A percentile compares a stretch with the other conserved stretches of the same genome.
phyloP scores from a whole-genome alignment of 2,888 invertebrate genomes.

The Limnephilus lunatus region DNA sequence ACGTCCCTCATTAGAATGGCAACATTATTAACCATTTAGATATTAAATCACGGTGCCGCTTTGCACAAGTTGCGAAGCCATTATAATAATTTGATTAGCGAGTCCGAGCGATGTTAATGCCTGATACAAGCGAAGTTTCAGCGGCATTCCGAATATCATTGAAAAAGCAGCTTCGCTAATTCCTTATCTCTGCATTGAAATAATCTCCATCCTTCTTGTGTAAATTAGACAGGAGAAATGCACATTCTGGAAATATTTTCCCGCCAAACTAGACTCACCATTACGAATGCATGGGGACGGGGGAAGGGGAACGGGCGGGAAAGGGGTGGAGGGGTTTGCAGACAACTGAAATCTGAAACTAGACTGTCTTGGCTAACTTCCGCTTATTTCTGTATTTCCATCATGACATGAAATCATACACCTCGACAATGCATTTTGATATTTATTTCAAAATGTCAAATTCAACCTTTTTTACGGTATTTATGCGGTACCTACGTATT shows the following conservation, averaged over 20 bases:
- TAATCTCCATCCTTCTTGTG: slow-evolving; percentile 29
- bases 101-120: background rate
- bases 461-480: background rate
- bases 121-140: background rate
- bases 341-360: slow-evolving; percentile 48
- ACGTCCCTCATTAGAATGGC: too few relatives aligned
- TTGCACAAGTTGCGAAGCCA: background rate
- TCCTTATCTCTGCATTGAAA: slow-evolving; percentile 30
- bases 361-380: background rate
- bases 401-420: background rate
- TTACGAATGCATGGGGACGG: slow-evolving; percentile 34
- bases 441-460: background rate
- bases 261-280: slow-evolving; percentile 42
- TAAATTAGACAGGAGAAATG: slow-evolving; percentile 51
- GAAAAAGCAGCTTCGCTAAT: slow-evolving; percentile 24
- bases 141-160: background rate
- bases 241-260: slow-evolving; percentile 43
- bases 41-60: background rate
- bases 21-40: background rate
- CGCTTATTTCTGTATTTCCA: slow-evolving; percentile 4
- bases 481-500: background rate
- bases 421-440: background rate
- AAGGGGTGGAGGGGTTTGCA: background rate
- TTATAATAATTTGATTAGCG: background rate
- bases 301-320: background rate